Base-by-base conservation (phyloP, 2,113 vertebrate genomes). In the Gasterosteus aculeatus region DNA sequence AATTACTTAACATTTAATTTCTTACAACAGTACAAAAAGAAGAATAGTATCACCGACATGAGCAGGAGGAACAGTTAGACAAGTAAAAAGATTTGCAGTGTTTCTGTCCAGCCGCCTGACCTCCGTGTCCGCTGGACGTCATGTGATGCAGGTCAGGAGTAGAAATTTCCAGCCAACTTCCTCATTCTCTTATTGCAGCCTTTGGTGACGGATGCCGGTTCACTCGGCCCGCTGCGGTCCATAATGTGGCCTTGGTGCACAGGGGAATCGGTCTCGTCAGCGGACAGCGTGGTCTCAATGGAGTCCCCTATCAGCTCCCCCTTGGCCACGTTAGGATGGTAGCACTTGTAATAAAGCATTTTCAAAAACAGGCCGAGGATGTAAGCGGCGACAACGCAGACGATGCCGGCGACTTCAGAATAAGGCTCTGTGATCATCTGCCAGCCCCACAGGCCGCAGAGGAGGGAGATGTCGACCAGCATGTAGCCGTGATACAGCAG, bases 401-500 rank as follows among this genome's bases (percentile, higher is more conserved):
- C 59, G 0, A 3, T 14, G 19, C 60, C 60, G 12, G 66, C 61
- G 1, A 82, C 0, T 2, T 78, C 73, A 0, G 31, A 29, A 26
- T 60, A 22, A 0, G 75, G 51, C 0, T 92, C 67, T 7, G 86
- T 81, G 35, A 6, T 9, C 7, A 2, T 61, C 19, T 62, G 60
- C 77, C 91, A 92, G 69, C 69, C 77, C 95, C 95, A 97, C 35
- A 92, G 47, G 0, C 72, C 64, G 9, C 84, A 88, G 6, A 99
- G 92, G 38, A 96, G 31, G 0, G 0, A 0, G 4, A 92, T 94
- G 87, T 99, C 98, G 14, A 53, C 15, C 57, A 94, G 63, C 0
- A 96, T 89, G 80, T 94, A 95, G 2, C 6, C 0, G 0, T 97
- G 91, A 54, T 99, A 98, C 69, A 97, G 80, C 77, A 88, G 0